Evolutionary conservation across 1,140 invertebrate genomes (phyloP), one percentile per base, ranked within the genome.

Genomic region (Bombus difficillimus): DNA sequence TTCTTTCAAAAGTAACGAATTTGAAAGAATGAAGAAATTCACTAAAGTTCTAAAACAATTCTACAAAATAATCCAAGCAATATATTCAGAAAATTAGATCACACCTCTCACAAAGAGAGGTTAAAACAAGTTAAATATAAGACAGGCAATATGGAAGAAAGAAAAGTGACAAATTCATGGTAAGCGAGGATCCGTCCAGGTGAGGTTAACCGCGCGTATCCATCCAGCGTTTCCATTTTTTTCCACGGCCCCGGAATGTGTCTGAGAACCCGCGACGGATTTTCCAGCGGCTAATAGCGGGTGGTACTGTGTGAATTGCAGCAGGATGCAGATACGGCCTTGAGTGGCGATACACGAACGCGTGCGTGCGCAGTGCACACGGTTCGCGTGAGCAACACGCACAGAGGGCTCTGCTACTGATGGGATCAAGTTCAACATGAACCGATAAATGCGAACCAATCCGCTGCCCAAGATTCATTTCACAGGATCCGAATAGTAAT

Each of bases 321-420:
- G 88, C 88, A 90, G 87, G 88, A 90, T 90, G 87, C 87, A 90
- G 87, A 90, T 88, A 88, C 85, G 88, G 88, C 88, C 88, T 90
- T 90, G 88, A 90, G 84, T 86, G 88, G 86, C 79, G 69, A 57
- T 74, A 72, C 83, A 83, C 79, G 86, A 77, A 74, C 81, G 85
- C 75, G 79, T 83, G 72, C 77, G 71, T 73, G 64, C 43, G 3
- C 68, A 57, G 66, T 77, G 76, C 68, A 22, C 43, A 79, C 76
- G 62, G 81, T 64, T 83, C 76, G 83, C 66, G 83, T 64, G 83
- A 79, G 76, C 53, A 32, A 39, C 32, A 22, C n/a, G 32, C 77
- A 34, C 25, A 28, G 47, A 6, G 32, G 32, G n/a, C 15, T 34
- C 15, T 32, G 32, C 32, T 66, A 62, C 28, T 62, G 59, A 62